Evolutionary conservation across 2,113 vertebrate genomes (phyloP), one percentile per base, ranked within the genome.

Genomic region (Saguinus midas): DNA sequence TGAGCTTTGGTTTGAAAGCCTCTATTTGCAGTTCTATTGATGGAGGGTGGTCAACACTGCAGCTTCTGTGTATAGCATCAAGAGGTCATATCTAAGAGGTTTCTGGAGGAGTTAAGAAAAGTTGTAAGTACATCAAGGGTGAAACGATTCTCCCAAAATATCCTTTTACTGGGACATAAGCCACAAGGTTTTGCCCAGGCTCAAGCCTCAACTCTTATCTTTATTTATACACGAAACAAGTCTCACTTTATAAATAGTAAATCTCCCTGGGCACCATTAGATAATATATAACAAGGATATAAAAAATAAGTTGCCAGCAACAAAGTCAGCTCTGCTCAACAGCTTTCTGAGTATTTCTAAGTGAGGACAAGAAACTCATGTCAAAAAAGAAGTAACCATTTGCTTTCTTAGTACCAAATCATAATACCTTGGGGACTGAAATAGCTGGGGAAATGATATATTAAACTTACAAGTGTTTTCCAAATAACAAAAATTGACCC

Each of bases 321-420:
- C 73, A 66, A 79, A 94, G 13, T 45, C 8, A 61, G 37, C 10
- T 86, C 70, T 84, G 75, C 45, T 43, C 14, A 66, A 76, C 57
- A 82, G 81, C 27, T 84, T 82, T 68, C 91, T 90, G 70, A 27
- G 48, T 23, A 48, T 27, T 32, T 17, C 52, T 50, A 61, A 25
- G n/a, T 76, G 32, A 40, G 25, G 80, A 91, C 23, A 45, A 72
- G 68, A 95, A 87, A 91, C 75, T 6, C 52, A 17, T 32, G 37
- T 72, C 37, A 58, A 95, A 95, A 94, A 93, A 37, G 40, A 81
- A 93, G 40, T 29, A 35, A 80, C 79, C 14, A 73, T 43, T 89
- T 64, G 10, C 83, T 86, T 87, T 89, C 64, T 68, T 87, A 90
- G 75, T 35, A 87, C 21, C 76, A 95, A 70, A 85, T 91, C 91